These are phyloP conservation scores for Picus viridis DNA, from an alignment of 2,797 vertebrate species.

Conservation along the genomic window DNA sequence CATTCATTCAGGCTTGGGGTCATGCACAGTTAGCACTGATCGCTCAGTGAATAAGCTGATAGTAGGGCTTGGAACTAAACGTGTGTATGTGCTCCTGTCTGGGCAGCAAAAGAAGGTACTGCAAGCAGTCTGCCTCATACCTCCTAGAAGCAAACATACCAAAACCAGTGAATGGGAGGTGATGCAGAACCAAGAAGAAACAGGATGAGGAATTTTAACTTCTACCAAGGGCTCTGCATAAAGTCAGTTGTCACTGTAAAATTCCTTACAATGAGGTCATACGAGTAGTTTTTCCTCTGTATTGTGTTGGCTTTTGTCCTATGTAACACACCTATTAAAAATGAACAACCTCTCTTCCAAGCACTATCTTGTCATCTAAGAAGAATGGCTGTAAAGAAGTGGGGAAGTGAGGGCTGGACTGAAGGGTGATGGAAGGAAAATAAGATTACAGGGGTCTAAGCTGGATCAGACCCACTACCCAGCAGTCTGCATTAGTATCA, in stretches of 20 bases:
- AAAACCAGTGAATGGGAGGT: neutral
- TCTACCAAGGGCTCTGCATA: neutral
- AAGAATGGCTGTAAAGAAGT: neutral
- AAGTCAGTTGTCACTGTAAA: neutral
- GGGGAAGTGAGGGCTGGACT: accelerated
- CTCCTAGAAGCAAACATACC: neutral
- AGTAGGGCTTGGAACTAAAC: neutral
- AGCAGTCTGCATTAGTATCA: neutral
- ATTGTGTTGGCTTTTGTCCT: neutral
- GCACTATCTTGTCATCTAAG: neutral
- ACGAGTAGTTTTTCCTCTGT: neutral
- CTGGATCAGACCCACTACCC: neutral
- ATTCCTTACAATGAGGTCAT: neutral
- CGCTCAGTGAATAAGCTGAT: neutral
- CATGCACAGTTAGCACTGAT: neutral
- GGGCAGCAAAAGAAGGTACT: neutral
- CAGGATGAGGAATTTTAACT: neutral
- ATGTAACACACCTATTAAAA: neutral
- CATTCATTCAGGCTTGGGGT: neutral
- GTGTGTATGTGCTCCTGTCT: neutral
- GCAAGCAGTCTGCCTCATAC: neutral
- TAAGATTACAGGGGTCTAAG: neutral
- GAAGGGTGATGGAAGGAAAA: neutral
- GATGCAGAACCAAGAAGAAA: neutral
- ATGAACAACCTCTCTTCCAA: neutral